These are phyloP conservation scores for Stratiomys singularior DNA, from an alignment of 2,888 invertebrate genomes.

Conservation along the genomic window DNA sequence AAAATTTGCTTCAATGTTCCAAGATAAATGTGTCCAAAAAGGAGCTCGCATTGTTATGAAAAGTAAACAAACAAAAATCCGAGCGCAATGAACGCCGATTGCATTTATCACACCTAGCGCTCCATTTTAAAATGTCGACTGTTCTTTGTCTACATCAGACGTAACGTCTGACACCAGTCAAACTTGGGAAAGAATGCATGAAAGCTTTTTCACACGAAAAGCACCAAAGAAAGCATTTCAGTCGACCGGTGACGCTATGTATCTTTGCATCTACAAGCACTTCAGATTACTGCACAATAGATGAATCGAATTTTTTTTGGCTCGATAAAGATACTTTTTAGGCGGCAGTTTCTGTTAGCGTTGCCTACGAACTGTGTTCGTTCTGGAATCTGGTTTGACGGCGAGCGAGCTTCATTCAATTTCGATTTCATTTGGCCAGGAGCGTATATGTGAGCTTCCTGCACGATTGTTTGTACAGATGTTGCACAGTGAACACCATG, in stretches of 20 bases:
- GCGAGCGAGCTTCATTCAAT: background rate
- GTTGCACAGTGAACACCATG: background rate
- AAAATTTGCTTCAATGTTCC: too few species aligned
- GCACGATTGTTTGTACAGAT: too few species aligned
- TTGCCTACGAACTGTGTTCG: too few species aligned
- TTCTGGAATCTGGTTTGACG: background rate
- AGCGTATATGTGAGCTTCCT: background rate
- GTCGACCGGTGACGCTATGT: background rate
- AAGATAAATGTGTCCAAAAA: too few species aligned
- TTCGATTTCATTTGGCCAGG: background rate
- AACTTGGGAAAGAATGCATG: background rate
- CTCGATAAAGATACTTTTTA: too few species aligned
- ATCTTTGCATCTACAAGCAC: background rate
- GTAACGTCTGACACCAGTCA: background rate
- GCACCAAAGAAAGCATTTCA: background rate
- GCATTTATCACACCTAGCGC: background rate
- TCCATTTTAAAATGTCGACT: constrained; percentile 8
- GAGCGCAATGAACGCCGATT: background rate
- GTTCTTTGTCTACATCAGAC: background rate
- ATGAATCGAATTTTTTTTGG: too few species aligned
- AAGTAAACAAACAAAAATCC: background rate
- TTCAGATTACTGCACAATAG: background rate
- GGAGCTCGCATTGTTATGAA: too few species aligned
- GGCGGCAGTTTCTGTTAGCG: too few species aligned
- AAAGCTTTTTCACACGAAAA: background rate